Evolutionary conservation across 2,113 vertebrate genomes (phyloP), one percentile per base, ranked within the genome.

Genomic region (Sciurus niger): DNA sequence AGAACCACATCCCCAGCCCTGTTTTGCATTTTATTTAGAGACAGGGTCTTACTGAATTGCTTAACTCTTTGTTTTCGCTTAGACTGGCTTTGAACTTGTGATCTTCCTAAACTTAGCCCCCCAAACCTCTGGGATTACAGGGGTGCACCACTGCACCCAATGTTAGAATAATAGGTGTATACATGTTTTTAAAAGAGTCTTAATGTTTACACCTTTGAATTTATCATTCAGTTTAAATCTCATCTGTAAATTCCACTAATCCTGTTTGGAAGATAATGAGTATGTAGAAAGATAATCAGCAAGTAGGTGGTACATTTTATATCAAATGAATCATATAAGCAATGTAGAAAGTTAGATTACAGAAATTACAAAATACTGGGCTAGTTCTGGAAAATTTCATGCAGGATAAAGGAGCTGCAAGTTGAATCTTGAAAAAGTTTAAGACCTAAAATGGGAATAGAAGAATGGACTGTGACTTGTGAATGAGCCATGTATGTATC

Each of bases 181-280:
- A 74, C 16, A n/a, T 72, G 14, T 48, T 94, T 78, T 95, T 65
- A 67, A 48, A 77, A 95, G 4, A 63, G 14, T 73, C 18, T 94
- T 77, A 96, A 46, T 76, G 24, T 67, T 96, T 11, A 83, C 12
- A 74, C 51, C 18, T 86, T 77, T 85, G 30, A 95, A 55, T 94
- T 94, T 89, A 92, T 87, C 34, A 70, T 86, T 94, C 80, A 90
- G 2, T 86, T 6, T 90, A 6, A 65, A 6, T 84, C 22, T 53
- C 20, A 89, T 76, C 91, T 48, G 14, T 78, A 90, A 78, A 70
- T 24, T 53, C 58, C 95, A 34, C 11, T 83, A 34, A 78, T 67
- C 8, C 90, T 55, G 2, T 90, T 95, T 88, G n/a, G 67, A n/a
- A 90, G 34, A 70, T 20, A 83, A 4, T 55, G 46, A 70, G 3